Evolutionary conservation across 2,113 vertebrate species (phyloP), one percentile per base, ranked within the genome.

Genomic region (Actinemys pallida): DNA sequence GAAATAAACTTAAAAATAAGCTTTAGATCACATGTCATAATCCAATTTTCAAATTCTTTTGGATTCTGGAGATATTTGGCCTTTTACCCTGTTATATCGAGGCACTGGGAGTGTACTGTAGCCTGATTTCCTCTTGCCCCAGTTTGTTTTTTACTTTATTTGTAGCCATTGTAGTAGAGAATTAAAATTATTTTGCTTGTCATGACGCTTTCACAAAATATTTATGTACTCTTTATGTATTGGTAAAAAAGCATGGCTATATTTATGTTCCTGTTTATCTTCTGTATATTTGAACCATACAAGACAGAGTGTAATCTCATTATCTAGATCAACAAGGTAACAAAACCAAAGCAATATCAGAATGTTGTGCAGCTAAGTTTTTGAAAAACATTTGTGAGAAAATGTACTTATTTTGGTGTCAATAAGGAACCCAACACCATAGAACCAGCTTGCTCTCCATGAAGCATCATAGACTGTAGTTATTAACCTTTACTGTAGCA

Each of bases 401-500:
- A 72, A 89, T 7, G 3, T 93, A 54, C 52, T 87, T 75, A 35
- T 0, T 0, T 35, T 89, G 54, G 3, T 93, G 50, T 90, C 95
- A 86, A 47, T 83, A 84, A 89, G 81, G 91, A 24, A 79, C 47
- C 86, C 57, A 87, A 91, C 17, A n/a, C 31, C 13, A n/a, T 5
- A 35, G 19, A n/a, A 6, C 27, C 47, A 86, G 54, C 65, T 92
- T 86, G 90, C 49, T 93, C 42, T 92, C 57, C 65, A 2, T 90
- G 83, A 87, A 84, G 93, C 92, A 56, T 84, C 84, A 75, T 56
- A 87, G 59, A 84, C 83, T 86, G 90, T 76, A 82, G 31, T 93
- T 95, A 87, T 92, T 84, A 96, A 93, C 91, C 96, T 95, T 84
- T 95, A 69, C 96, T 96, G 72, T 94, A 94, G 94, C 93, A 69